These are phyloP conservation scores for Willisornis vidua DNA, from an alignment of 2,113 vertebrate genomes.

Conservation along the genomic window DNA sequence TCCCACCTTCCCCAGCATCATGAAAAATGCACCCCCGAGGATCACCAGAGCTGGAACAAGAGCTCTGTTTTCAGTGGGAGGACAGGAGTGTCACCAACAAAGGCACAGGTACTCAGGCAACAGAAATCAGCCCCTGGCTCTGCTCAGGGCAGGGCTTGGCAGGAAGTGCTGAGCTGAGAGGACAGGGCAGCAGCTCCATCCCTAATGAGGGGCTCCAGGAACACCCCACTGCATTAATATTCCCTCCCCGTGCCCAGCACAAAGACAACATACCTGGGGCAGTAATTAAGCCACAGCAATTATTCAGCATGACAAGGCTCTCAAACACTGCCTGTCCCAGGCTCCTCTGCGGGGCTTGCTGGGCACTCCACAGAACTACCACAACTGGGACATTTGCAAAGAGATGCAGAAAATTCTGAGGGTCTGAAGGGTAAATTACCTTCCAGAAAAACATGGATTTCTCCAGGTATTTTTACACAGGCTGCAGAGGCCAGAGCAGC, in stretches of 20 bases:
- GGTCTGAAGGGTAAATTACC: not conserved
- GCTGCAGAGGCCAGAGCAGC: not conserved
- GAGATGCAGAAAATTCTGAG: not conserved
- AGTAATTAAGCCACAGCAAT: conserved; percentile 3
- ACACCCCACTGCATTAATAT: not conserved
- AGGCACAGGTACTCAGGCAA: not conserved
- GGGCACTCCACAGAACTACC: not conserved
- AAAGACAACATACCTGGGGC: not conserved
- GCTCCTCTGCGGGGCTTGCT: not conserved
- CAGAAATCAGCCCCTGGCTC: not conserved
- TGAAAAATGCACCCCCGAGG: not conserved
- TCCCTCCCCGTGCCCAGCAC: not conserved
- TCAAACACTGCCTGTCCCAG: not conserved
- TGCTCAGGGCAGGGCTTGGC: not conserved
- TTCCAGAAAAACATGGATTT: not conserved
- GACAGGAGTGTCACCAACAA: not conserved
- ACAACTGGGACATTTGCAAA: not conserved
- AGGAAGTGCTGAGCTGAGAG: not conserved
- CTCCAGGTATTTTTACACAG: not conserved
- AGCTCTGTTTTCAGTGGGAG: not conserved
- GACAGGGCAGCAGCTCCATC: not conserved
- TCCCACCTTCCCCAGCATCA: not conserved
- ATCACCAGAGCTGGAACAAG: not conserved
- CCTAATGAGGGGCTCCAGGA: not conserved
- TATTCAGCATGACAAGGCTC: not conserved